Base-by-base conservation (phyloP, 2,113 vertebrate genomes). In the Nanorana parkeri region DNA sequence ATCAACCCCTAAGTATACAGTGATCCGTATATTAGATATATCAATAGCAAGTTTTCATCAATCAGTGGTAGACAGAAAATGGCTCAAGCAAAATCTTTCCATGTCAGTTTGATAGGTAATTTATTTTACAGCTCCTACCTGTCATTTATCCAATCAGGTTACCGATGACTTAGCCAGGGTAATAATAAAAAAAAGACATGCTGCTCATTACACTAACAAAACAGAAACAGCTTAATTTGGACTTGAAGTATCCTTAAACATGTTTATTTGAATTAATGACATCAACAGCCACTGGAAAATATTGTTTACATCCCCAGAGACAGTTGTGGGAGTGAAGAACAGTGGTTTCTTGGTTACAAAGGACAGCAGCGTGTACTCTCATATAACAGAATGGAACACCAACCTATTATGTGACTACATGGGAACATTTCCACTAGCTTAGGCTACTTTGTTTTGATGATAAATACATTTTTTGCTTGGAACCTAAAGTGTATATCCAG, bases 261-360 rank as follows among this genome's bases (percentile, higher is more conserved):
- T 72, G 51, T 55, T 72, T 54, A 72, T 55, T 0, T 55, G 24
- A 72, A 72, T 23, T 51, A 41, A 13, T 72, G 69, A 55, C 47
- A 72, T 55, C 6, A n/a, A n/a, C 16, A 28, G 4, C 69, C 23
- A 29, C 54, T n/a, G 24, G 28, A 72, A 72, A 3, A 6, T 56
- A 54, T 26, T 72, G 24, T 72, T 56, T 55, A 72, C 24, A 54
- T 72, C 69, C 47, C 4, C 15, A 54, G 24, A 72, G 51, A 55
- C 54, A 26, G 51, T 19, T 24, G 69, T 56, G 51, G 69, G 69
- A 54, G 69, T 72, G 23, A 17, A 55, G 6, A 72, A 72, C 69
- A 72, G 21, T 55, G 51, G 17, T 72, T 23, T 19, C 69, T 56
- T 72, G 51, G 69, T 72, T 72, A 72, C 69, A 23, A 72, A 72